Conservation (phyloP, 2,113 vertebrate species). For the Saccopteryx leptura region DNA sequence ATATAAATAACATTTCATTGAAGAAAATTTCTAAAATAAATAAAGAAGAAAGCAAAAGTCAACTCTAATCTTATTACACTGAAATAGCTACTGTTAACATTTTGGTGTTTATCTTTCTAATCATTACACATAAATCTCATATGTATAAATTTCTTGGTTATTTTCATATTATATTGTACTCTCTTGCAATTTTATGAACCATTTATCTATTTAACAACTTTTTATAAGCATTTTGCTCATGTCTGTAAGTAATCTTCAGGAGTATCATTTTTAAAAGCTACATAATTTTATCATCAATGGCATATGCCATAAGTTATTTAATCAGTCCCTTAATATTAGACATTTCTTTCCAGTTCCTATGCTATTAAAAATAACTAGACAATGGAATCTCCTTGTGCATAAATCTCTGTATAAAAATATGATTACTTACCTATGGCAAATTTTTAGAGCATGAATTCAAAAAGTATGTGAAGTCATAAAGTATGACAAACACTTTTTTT, state of each 20-base stretch:
- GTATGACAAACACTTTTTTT: not conserved
- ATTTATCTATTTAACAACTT: conserved; percentile 56
- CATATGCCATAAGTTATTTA: conserved; percentile 29
- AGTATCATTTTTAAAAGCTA: conserved; percentile 12
- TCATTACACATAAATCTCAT: not conserved
- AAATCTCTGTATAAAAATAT: not conserved
- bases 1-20: not conserved
- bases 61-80: not conserved
- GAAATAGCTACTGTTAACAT: not conserved
- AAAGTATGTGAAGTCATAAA: not conserved
- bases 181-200: conserved; percentile 50
- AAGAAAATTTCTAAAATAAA: conserved; percentile 11
- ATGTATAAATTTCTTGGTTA: not conserved
- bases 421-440: conserved; percentile 2
- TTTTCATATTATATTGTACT: conserved; percentile 1
- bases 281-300: not conserved
- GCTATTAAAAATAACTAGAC: conserved; percentile 35
- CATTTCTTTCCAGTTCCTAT: not conserved
- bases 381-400: not conserved
- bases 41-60: conserved; percentile 30
- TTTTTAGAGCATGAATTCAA: not conserved
- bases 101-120: not conserved
- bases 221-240: conserved; percentile 27
- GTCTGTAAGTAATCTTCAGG: conserved; percentile 40
- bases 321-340: not conserved